Evolutionary conservation across 2,797 vertebrate genomes (phyloP).

Genomic region (Rhabdophis nuchalis): DNA sequence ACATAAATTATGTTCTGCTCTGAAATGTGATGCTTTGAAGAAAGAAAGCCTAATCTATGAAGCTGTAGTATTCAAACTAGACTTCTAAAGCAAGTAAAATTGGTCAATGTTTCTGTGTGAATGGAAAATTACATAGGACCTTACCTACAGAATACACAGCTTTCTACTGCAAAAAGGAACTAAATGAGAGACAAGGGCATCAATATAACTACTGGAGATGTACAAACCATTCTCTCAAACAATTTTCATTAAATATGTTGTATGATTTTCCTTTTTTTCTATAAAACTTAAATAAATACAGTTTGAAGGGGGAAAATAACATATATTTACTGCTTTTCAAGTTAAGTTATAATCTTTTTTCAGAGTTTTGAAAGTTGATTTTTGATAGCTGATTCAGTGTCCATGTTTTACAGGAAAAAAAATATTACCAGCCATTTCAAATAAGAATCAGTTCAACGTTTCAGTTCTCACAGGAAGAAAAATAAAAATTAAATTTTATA

Average conservation of each 20-base stretch:
- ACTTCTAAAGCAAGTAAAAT: not conserved
- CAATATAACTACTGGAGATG: not conserved
- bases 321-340: not conserved
- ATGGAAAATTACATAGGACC: not conserved
- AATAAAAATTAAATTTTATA: not conserved
- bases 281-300: not conserved
- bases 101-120: not conserved
- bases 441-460: not conserved
- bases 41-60: not conserved
- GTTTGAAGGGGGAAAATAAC: not conserved
- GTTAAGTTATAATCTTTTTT: not conserved
- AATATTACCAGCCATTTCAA: not conserved
- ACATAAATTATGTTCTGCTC: not conserved
- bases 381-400: not conserved
- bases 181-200: not conserved
- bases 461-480: not conserved
- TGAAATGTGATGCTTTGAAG: slow-evolving; percentile 3
- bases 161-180: not conserved
- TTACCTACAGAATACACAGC: not conserved
- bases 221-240: not conserved
- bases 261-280: not conserved
- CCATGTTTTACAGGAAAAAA: not conserved
- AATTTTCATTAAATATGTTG: not conserved
- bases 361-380: not conserved
- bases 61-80: not conserved